Conservation (phyloP, 2,888 invertebrate species). For the Xestia rhomboidea region DNA sequence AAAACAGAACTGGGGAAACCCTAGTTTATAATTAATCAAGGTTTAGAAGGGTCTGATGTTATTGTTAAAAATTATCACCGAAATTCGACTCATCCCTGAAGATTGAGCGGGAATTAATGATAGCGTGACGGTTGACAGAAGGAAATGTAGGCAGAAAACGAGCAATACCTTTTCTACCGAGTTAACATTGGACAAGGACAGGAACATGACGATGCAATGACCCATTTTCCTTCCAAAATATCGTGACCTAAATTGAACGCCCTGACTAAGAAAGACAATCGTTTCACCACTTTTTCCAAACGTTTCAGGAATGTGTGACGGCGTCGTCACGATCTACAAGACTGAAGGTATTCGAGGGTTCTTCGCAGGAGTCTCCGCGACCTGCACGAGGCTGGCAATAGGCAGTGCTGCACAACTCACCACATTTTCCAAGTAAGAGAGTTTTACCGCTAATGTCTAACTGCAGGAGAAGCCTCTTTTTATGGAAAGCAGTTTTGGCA, state of each 20-base stretch:
- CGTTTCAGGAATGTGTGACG: slow-evolving; percentile 87
- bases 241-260: neutral
- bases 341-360: slow-evolving; percentile 92
- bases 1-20: neutral
- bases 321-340: slow-evolving; percentile 87
- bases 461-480: neutral
- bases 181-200: neutral
- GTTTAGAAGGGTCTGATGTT: neutral
- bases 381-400: slow-evolving; percentile 93
- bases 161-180: neutral
- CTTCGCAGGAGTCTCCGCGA: slow-evolving; percentile 94
- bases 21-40: neutral
- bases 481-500: neutral
- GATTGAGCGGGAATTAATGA: neutral
- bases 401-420: slow-evolving; percentile 96
- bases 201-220: neutral
- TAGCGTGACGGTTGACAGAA: neutral
- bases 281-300: neutral
- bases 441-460: neutral
- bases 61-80: neutral
- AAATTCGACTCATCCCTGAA: neutral
- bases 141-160: neutral
- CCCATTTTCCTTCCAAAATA: neutral
- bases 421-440: slow-evolving; percentile 92
- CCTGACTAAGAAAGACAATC: neutral